Conservation (phyloP, 2,113 vertebrate species). For the Chamaetylas fuelleborni region DNA sequence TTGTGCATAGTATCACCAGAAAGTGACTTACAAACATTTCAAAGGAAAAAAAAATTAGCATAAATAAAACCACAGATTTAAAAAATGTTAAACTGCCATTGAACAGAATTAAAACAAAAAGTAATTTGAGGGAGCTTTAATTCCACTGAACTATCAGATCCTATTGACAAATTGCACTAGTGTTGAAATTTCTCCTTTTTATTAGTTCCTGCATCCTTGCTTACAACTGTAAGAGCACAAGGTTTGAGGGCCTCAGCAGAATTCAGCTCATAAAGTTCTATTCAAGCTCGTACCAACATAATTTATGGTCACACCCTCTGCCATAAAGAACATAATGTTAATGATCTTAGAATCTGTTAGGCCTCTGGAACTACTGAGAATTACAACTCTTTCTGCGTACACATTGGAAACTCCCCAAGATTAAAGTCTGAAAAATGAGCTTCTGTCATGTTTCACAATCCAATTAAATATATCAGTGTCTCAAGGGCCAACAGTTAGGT, state of each 20-base stretch:
- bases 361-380: slow-evolving; percentile 29
- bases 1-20: not conserved
- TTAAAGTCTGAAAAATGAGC: slow-evolving; percentile 37
- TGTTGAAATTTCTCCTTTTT: not conserved
- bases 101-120: not conserved
- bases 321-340: slow-evolving; percentile 48
- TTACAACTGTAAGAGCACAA: not conserved
- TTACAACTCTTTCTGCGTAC: slow-evolving; percentile 6
- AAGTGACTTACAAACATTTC: not conserved
- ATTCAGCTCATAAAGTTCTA: slow-evolving; percentile 42
- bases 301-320: slow-evolving; percentile 29
- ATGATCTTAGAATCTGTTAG: slow-evolving; percentile 39
- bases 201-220: slow-evolving; percentile 24
- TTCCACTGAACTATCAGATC: not conserved
- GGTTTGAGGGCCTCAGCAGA: slow-evolving; percentile 14
- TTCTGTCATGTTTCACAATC: slow-evolving; percentile 13
- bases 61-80: not conserved
- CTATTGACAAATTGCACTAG: not conserved
- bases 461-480: slow-evolving; percentile 15
- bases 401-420: slow-evolving; percentile 25
- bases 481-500: not conserved
- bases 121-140: slow-evolving; percentile 8
- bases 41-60: not conserved
- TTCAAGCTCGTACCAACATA: slow-evolving; percentile 3
- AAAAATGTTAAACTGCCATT: not conserved